A percentile compares a stretch with the other conserved stretches of the same genome.
Evolutionary conservation across 30 jellyfish, hydroid and myxozoan species (phyloP).

Genomic region (Aurelia sp.): DNA sequence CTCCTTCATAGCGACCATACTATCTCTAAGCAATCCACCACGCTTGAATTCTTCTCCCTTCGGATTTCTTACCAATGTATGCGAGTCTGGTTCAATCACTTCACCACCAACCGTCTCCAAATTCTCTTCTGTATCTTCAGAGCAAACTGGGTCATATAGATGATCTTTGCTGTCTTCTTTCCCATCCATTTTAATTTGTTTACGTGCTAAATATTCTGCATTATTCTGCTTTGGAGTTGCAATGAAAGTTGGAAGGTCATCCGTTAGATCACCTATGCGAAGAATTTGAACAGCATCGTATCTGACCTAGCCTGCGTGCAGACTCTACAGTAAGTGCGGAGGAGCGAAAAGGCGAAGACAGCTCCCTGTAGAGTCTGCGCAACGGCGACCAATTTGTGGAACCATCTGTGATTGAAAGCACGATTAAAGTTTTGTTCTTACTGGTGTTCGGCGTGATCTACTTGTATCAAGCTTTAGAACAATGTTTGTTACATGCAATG

Average conservation of each 20-base stretch:
- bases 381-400: too few species aligned
- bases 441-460: too few species aligned
- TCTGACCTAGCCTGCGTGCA: too few species aligned
- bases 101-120: conserved; percentile 44
- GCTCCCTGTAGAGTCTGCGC: too few species aligned
- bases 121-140: conserved; percentile 11
- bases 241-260: conserved; percentile 38
- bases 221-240: conserved; percentile 1
- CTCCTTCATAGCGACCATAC: conserved; percentile 86
- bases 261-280: conserved; percentile 13
- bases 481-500: too few species aligned
- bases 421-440: too few species aligned
- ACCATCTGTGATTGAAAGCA: too few species aligned
- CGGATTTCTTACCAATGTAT: conserved; percentile 40
- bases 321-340: too few species aligned
- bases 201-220: neutral
- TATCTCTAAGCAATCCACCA: conserved; percentile 49
- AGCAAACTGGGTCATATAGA: neutral
- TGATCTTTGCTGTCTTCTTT: neutral
- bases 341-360: too few species aligned
- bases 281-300: too few species aligned
- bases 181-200: neutral
- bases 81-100: conserved; percentile 16
- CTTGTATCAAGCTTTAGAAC: too few species aligned
- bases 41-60: neutral